A percentile compares a stretch with the other conserved stretches of the same genome.
Evolutionary conservation across 2,113 vertebrate genomes (phyloP).

Genomic region (Poeciliopsis prolifica): DNA sequence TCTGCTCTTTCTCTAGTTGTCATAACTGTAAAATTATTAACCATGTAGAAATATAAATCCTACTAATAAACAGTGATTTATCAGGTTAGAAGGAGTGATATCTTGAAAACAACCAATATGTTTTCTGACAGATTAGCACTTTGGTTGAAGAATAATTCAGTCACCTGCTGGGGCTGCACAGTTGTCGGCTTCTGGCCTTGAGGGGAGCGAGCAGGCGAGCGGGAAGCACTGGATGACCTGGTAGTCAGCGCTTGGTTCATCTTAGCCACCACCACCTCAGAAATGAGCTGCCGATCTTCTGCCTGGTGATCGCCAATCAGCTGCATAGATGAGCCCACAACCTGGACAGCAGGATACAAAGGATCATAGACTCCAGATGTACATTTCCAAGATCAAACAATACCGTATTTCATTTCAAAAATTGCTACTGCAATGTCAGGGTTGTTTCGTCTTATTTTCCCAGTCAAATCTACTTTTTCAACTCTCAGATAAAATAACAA

Average conservation of each 20-base stretch:
- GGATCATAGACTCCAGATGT: background rate
- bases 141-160: background rate
- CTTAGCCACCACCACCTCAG: slow-evolving; percentile 89
- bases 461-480: background rate
- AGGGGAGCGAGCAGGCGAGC: slow-evolving; percentile 83
- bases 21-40: background rate
- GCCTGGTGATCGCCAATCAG: slow-evolving; percentile 95
- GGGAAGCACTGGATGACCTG: slow-evolving; percentile 72
- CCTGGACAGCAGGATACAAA: slow-evolving; percentile 72
- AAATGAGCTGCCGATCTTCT: slow-evolving; percentile 94
- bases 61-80: background rate
- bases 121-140: background rate
- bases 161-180: slow-evolving; percentile 93
- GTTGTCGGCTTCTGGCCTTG: slow-evolving; percentile 85
- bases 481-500: background rate
- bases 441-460: background rate
- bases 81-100: background rate
- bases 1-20: background rate
- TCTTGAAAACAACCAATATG: background rate
- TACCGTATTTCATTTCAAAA: background rate
- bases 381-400: background rate
- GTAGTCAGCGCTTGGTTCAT: slow-evolving; percentile 87
- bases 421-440: background rate
- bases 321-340: slow-evolving; percentile 96
- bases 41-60: background rate